These are phyloP conservation scores for Ephialtes manifestator DNA, from an alignment of 2,888 invertebrate genomes.

Conservation along the genomic window DNA sequence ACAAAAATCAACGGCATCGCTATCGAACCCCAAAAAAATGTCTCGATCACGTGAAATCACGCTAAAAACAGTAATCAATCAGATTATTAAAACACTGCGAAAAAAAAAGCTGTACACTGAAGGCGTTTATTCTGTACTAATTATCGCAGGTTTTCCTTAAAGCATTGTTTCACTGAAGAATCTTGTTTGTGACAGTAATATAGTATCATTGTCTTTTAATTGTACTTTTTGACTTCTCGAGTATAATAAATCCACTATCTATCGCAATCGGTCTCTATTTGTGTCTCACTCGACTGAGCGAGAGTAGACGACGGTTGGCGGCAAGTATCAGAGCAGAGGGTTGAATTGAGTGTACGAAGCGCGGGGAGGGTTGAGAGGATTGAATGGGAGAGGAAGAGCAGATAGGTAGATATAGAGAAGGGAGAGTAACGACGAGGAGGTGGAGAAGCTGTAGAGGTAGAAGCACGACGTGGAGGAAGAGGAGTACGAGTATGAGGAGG, in stretches of 20 bases:
- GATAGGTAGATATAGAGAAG: constrained; percentile 47
- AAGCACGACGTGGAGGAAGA: constrained; percentile 71
- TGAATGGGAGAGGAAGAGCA: constrained; percentile 73
- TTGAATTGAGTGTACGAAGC: constrained; percentile 68
- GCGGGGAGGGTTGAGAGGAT: constrained; percentile 67
- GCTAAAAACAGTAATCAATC: no score
- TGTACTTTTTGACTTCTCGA: background rate
- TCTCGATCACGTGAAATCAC: no score
- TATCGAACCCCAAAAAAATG: no score
- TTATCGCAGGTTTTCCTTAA: no score
- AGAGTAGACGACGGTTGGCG: constrained; percentile 56
- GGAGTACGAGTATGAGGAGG: constrained; percentile 73
- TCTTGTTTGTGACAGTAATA: background rate
- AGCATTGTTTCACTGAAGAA: background rate
- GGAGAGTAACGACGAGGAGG: constrained; percentile 65
- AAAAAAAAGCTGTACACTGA: no score
- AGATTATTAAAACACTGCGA: no score
- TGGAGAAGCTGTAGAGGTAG: constrained; percentile 65
- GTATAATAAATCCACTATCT: constrained; percentile 21
- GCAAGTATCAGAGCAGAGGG: constrained; percentile 62
- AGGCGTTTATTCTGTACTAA: no score
- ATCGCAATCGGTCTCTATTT: constrained; percentile 13
- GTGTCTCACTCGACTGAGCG: constrained; percentile 35
- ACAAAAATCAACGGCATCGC: no score
- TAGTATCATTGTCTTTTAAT: background rate